phyloP scores from a whole-genome alignment of 2,888 invertebrate species.

The Dynastes hyllus region DNA sequence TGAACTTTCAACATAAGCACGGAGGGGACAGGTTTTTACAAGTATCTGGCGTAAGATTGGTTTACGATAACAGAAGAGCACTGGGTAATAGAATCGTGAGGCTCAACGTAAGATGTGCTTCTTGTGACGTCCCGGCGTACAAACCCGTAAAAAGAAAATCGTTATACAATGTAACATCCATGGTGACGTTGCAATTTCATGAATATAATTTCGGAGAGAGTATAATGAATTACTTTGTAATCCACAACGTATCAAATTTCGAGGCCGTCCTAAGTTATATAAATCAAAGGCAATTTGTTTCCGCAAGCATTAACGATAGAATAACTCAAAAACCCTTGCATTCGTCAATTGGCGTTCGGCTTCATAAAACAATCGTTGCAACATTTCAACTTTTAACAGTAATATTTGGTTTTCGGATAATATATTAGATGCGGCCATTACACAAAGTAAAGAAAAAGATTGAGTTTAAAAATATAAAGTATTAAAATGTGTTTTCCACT shows the following conservation, averaged over 20 bases:
- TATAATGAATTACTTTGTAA: not conserved
- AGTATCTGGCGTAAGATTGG: slow-evolving; percentile 83
- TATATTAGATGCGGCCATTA: no score
- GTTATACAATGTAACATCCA: slow-evolving; percentile 79
- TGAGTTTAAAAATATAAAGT: no score
- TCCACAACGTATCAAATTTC: slow-evolving; percentile 14
- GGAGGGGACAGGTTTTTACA: slow-evolving; percentile 81
- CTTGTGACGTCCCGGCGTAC: slow-evolving; percentile 78
- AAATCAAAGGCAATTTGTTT: not conserved
- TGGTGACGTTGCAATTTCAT: not conserved
- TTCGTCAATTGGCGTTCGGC: not conserved
- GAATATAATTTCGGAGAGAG: slow-evolving; percentile 75
- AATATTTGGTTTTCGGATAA: no score
- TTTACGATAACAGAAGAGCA: slow-evolving; percentile 78
- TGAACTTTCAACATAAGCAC: slow-evolving; percentile 55
- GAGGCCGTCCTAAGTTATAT: slow-evolving; percentile 17
- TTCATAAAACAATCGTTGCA: not conserved
- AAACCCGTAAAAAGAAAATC: slow-evolving; percentile 72
- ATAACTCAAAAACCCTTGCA: slow-evolving; percentile 21
- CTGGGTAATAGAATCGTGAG: slow-evolving; percentile 78
- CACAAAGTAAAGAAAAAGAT: no score
- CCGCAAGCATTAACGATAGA: slow-evolving; percentile 15
- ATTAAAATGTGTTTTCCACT: no score
- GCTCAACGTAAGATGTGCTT: slow-evolving; percentile 79
- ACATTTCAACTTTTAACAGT: no score